Conservation (phyloP, 2,113 vertebrate genomes). For the Naja naja region DNA sequence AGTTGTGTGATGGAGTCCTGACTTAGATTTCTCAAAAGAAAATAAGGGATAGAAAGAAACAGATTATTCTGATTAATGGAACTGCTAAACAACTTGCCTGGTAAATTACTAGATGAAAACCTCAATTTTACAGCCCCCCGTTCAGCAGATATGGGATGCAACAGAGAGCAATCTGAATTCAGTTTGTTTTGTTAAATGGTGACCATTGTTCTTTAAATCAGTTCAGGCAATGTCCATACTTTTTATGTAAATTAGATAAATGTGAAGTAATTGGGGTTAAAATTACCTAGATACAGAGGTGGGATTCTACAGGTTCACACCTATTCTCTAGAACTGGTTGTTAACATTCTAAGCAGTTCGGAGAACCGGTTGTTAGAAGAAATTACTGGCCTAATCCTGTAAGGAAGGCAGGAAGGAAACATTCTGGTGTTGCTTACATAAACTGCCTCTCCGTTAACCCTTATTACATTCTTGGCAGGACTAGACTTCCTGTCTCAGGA, state of each 20-base stretch:
- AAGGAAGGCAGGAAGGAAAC: too few relatives aligned
- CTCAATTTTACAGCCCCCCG: background rate
- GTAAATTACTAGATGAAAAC: background rate
- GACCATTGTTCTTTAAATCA: background rate
- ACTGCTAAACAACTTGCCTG: background rate
- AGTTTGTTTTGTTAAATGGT: background rate
- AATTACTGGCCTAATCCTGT: too few relatives aligned
- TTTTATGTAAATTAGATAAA: background rate
- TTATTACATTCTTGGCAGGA: too few relatives aligned
- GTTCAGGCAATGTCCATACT: background rate
- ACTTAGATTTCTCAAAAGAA: background rate
- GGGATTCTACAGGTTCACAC: too few relatives aligned
- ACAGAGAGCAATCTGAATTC: background rate
- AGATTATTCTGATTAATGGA: background rate
- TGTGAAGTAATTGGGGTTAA: background rate
- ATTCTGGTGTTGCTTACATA: too few relatives aligned
- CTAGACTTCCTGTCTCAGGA: too few relatives aligned
- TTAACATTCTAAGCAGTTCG: too few relatives aligned
- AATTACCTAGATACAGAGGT: background rate
- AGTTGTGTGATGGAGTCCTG: background rate
- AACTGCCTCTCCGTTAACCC: too few relatives aligned
- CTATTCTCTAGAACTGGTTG: too few relatives aligned
- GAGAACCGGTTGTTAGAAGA: too few relatives aligned
- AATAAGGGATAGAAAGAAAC: background rate
- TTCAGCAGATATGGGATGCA: background rate